These are phyloP conservation scores for Phalera bucephala DNA, from an alignment of 2,888 invertebrate species.

Conservation along the genomic window DNA sequence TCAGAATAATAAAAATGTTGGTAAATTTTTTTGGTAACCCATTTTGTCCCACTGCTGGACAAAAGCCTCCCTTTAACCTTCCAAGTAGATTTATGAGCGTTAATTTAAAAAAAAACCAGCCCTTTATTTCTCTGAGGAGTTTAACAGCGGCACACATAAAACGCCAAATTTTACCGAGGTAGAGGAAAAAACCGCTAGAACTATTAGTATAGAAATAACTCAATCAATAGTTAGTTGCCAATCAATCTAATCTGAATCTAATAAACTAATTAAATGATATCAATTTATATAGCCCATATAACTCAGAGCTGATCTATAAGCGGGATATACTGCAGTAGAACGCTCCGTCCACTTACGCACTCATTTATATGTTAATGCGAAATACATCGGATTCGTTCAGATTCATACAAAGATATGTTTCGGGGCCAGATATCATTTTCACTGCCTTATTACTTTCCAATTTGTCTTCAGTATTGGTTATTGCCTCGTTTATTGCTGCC, in stretches of 20 bases:
- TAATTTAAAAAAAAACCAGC: too few relatives aligned
- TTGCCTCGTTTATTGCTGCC: conserved; percentile 66
- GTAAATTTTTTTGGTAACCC: too few relatives aligned
- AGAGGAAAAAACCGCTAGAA: too few relatives aligned
- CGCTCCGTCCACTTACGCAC: conserved; percentile 75
- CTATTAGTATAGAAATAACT: too few relatives aligned
- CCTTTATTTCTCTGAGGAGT: too few relatives aligned
- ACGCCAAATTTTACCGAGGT: too few relatives aligned
- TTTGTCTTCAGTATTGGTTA: conserved; percentile 79
- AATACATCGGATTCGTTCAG: conserved; percentile 67
- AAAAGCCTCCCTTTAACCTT: too few relatives aligned
- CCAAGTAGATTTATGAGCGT: too few relatives aligned
- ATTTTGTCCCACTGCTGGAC: too few relatives aligned
- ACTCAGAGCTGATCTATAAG: conserved; percentile 51
- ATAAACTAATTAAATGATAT: conserved; percentile 41
- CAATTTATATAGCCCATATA: conserved; percentile 54
- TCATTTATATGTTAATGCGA: conserved; percentile 81
- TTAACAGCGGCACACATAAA: too few relatives aligned
- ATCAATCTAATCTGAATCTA: conserved; percentile 39
- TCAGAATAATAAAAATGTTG: too few relatives aligned
- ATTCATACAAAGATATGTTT: conserved; percentile 76
- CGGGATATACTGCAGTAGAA: conserved; percentile 57
- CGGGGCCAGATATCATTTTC: conserved; percentile 79
- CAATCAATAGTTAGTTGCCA: too few relatives aligned
- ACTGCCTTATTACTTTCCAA: conserved; percentile 82